A percentile compares a stretch with the other conserved stretches of the same genome.
phyloP scores from a whole-genome alignment of 2,888 invertebrate species.

The Anagyrus pseudococci region DNA sequence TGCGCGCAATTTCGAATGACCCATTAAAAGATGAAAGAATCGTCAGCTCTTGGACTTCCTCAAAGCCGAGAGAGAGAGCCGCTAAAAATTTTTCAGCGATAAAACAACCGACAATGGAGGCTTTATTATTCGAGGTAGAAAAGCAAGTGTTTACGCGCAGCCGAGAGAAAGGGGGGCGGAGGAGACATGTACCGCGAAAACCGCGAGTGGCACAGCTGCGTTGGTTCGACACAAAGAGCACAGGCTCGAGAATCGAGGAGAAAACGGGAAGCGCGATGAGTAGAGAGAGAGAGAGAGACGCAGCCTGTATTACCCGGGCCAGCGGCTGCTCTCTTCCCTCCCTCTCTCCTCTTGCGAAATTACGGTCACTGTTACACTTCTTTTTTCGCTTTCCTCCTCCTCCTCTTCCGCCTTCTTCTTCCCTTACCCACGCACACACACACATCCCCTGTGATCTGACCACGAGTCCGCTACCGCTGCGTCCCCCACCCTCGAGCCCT shows the following conservation, averaged over 20 bases:
- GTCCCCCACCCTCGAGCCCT: not conserved
- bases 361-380: constrained; percentile 39
- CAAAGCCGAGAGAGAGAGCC: not conserved
- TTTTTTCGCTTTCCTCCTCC: constrained; percentile 2
- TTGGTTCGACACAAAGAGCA: too few species aligned
- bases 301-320: not conserved
- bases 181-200: too few species aligned
- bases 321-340: not conserved
- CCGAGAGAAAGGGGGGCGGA: too few species aligned
- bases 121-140: too few species aligned
- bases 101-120: constrained; percentile 13
- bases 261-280: too few species aligned
- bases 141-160: too few species aligned
- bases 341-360: constrained; percentile 13
- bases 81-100: constrained; percentile 18
- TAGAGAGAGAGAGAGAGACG: too few species aligned
- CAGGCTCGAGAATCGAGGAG: too few species aligned
- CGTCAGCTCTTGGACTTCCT: not conserved
- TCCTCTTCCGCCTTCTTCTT: not conserved
- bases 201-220: too few species aligned
- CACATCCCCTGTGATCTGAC: not conserved
- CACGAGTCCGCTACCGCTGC: not conserved
- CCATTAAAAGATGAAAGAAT: constrained; percentile 35
- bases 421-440: too few species aligned
- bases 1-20: constrained; percentile 21